Base-by-base conservation (phyloP, 1,140 invertebrate species). In the Drosophila tropicalis region DNA sequence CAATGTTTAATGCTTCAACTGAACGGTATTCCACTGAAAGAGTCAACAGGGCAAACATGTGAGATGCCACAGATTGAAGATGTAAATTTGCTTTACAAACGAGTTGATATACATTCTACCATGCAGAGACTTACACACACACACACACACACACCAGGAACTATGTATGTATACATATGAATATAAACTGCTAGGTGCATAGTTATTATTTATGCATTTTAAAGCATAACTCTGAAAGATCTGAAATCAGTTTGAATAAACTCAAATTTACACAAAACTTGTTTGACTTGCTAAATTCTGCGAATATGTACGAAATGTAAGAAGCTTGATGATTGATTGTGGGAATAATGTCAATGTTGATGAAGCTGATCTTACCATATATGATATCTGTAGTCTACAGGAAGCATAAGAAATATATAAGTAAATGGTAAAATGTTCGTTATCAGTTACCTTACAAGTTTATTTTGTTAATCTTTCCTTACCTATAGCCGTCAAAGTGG, bases 11-110 rank as follows among this genome's bases (percentile, higher is more conserved):
- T 58, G 54, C 25, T 56, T 56, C 54, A 56, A 56, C 17, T 58
- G 56, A 58, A 19, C 56, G 32, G 29, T 36, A 60, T 69, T 54
- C 22, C 47, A 70, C 29, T 67, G 39, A 76, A 64, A 44, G 19
- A 62, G 60, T 40, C 60, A 62, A 41, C 60, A 62, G 60, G 22
- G 60, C 34, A 29, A 41, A 40, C 44, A 62, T 41, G 39, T 62
- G 60, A 36, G 39, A 62, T 62, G n/a, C 60, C 60, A 58, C 56
- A 58, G 55, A 57, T 57, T 57, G 29, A 36, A 58, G 56, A 58
- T 58, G 32, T 32, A 58, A 58, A 58, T 58, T 58, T 58, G 56
- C 34, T 17, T 36, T 19, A 39, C 56, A 58, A 58, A 36, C 56
- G 56, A 36, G 32, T 51, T 36, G 56, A 58, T 58, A 58, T 22